phyloP scores from a whole-genome alignment of 2,797 vertebrate genomes.

The Amblyraja radiata region DNA sequence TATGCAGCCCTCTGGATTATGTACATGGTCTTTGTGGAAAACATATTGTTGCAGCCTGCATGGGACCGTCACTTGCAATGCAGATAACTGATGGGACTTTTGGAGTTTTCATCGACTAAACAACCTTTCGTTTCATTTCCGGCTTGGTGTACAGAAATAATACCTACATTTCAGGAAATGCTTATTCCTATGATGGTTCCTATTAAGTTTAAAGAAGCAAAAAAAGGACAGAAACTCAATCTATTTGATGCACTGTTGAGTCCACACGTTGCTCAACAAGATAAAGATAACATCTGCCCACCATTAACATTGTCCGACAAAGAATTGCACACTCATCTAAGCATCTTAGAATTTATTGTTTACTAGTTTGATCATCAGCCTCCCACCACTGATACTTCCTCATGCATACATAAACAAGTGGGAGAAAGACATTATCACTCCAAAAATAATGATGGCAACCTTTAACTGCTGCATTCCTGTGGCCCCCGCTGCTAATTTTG shows the following conservation, averaged over 20 bases:
- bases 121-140: not conserved
- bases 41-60: not conserved
- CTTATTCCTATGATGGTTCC: not conserved
- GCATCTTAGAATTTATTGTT: not conserved
- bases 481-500: not conserved
- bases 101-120: not conserved
- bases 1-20: not conserved
- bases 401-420: not conserved
- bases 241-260: not conserved
- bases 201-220: not conserved
- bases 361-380: not conserved
- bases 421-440: not conserved
- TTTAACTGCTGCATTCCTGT: not conserved
- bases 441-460: not conserved
- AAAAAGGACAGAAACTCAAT: not conserved
- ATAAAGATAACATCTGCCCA: not conserved
- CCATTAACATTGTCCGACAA: not conserved
- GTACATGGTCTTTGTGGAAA: not conserved
- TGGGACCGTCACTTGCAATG: not conserved
- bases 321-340: not conserved
- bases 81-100: not conserved
- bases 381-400: not conserved
- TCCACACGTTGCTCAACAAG: not conserved
- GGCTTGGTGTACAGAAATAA: not conserved
- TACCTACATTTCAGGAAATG: not conserved